Evolutionary conservation across 2,113 vertebrate species (phyloP).

Genomic region (Naja naja): DNA sequence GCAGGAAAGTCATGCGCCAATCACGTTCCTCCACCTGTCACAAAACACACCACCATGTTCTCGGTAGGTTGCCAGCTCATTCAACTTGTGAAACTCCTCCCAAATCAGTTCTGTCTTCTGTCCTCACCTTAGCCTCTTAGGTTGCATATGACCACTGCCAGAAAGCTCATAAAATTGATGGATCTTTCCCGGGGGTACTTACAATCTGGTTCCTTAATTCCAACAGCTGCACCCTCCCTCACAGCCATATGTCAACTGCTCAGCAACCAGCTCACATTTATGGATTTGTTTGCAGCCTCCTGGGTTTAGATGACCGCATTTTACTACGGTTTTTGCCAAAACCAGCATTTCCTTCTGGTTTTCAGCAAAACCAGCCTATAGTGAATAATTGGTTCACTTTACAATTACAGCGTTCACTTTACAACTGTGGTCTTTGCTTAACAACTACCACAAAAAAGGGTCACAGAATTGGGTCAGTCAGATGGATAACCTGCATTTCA

Average conservation of each 20-base stretch:
- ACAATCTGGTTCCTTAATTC: neutral
- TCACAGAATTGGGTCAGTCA: neutral
- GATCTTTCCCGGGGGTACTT: neutral
- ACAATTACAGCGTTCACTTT: neutral
- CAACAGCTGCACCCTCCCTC: neutral
- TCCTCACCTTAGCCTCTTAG: neutral
- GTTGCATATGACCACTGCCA: neutral
- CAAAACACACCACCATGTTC: rapidly evolving
- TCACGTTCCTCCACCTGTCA: slow-evolving; percentile 64
- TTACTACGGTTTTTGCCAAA: neutral
- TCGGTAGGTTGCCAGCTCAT: neutral
- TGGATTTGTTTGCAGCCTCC: neutral
- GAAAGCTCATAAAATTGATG: neutral
- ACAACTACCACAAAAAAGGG: neutral
- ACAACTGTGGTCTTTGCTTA: neutral
- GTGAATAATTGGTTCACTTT: neutral
- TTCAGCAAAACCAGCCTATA: neutral
- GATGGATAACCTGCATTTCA: neutral
- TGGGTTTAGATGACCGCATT: neutral
- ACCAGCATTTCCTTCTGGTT: neutral
- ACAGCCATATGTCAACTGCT: neutral
- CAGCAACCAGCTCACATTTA: neutral
- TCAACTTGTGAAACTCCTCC: neutral
- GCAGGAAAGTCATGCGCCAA: slow-evolving; percentile 65
- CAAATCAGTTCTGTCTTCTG: neutral